A percentile compares a stretch with the other conserved stretches of the same genome.
Conservation (phyloP, 92 coral and sea anemone genomes). For the Metridium senile region DNA sequence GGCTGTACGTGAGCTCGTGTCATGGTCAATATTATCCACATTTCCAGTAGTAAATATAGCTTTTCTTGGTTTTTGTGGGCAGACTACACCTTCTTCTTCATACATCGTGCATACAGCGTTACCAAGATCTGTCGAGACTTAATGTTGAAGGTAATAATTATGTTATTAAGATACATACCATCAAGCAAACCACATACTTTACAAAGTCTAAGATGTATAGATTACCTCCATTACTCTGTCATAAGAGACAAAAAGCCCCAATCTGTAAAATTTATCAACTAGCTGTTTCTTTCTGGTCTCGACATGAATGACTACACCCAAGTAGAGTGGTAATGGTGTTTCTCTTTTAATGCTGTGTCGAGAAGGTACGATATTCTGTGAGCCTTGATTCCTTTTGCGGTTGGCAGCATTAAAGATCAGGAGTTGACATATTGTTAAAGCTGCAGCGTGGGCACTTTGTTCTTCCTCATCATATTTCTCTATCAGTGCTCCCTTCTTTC, state of each 20-base stretch:
- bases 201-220: no score
- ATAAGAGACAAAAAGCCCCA: conserved; percentile 68
- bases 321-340: conserved; percentile 49
- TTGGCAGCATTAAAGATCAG: conserved; percentile 5
- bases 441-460: not conserved
- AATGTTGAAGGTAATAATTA: no score
- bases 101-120: conserved; percentile 48
- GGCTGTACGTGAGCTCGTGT: conserved; percentile 58
- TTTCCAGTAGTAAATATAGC: conserved; percentile 49
- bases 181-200: no score
- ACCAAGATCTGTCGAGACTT: conserved; percentile 61
- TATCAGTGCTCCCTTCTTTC: no score
- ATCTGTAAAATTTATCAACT: conserved; percentile 39
- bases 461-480: conserved; percentile 3
- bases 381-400: not conserved
- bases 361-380: not conserved
- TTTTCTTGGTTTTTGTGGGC: conserved; percentile 56
- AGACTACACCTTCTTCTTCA: conserved; percentile 60
- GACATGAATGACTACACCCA: conserved; percentile 54
- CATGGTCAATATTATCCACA: conserved; percentile 55
- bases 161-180: no score
- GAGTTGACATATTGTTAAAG: conserved; percentile 6
- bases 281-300: conserved; percentile 64
- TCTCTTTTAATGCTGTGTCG: conserved; percentile 12
- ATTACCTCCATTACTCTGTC: conserved; percentile 56